Percentiles rank a stretch among this genome's conserved stretches.
Evolutionary conservation across 2,113 vertebrate genomes (phyloP).

Genomic region (Callopanchax toddi): DNA sequence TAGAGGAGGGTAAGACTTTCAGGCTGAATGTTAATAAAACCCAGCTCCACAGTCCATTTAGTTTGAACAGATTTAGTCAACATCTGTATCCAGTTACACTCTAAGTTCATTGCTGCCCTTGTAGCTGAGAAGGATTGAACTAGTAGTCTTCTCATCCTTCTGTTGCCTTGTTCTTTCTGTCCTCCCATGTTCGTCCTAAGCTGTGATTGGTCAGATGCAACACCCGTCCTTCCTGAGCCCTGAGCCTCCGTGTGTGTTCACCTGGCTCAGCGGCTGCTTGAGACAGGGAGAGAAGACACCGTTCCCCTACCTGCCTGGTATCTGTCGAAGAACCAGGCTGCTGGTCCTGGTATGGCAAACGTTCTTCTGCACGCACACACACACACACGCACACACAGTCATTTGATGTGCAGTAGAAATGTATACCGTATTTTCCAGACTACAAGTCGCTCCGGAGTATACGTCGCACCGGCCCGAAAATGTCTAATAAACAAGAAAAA

Average conservation of each 20-base stretch:
- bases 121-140: neutral
- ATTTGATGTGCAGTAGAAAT: neutral
- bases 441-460: too few species aligned
- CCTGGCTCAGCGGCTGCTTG: constrained; percentile 92
- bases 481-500: too few species aligned
- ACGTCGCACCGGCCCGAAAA: too few species aligned
- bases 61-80: neutral
- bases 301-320: constrained; percentile 89
- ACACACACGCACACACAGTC: too few species aligned
- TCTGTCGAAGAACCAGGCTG: constrained; percentile 93
- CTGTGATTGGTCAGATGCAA: constrained; percentile 89
- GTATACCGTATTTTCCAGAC: neutral
- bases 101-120: neutral
- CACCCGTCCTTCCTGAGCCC: constrained; percentile 85
- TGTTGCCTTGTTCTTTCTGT: neutral
- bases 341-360: constrained; percentile 86
- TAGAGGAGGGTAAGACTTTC: constrained; percentile 86
- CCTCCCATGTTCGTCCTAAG: constrained; percentile 62
- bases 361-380: neutral
- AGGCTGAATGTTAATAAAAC: neutral
- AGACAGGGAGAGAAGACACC: constrained; percentile 83
- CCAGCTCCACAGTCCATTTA: too few species aligned
- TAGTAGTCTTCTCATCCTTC: neutral
- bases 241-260: constrained; percentile 91
- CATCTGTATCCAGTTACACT: neutral